Base-by-base conservation (phyloP, 2,113 vertebrate species). In the Ctenomys sociabilis region DNA sequence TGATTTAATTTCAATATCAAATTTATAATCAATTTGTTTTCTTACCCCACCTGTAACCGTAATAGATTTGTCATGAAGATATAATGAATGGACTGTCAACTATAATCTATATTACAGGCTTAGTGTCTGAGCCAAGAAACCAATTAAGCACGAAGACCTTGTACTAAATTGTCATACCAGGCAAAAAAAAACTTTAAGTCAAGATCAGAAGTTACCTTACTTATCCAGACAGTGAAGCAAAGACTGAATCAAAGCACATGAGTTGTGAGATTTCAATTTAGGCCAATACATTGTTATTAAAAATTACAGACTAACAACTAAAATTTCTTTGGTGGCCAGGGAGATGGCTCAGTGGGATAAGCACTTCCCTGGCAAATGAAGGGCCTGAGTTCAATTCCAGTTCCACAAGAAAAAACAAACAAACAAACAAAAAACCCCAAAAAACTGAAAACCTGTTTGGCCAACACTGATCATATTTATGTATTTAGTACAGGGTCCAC, bases 1-100 rank as follows among this genome's bases (percentile, higher is more conserved):
- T 21, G 16, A 35, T 26, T 94, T 85, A 84, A 16, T 91, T 92
- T 85, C 68, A 95, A 30, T 93, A 80, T n/a, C 45, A 92, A 93
- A 91, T 68, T 45, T 78, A 9, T 57, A 80, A 40, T n/a, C 4
- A 35, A 90, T n/a, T 61, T 32, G 26, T 57, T 83, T 95, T 81
- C 59, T 78, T 28, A 90, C 87, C 24, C 61, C 28, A 90, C 84
- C 24, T 68, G 73, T 3, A 37, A 81, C 52, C n/a, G 86, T 80
- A 88, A 77, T 8, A 59, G 37, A 73, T 43, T 12, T 75, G 11
- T 75, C 37, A 75, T 75, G 72, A 75, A 75, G 10, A 73, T 26
- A 26, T 40, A 73, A 22, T 10, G 19, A 72, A 9, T 43, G 37
- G 37, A 43, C 37, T 12, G 21, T 43, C 35, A 32, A 85, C 88